These are phyloP conservation scores for Himantopus leucocephalus DNA, from an alignment of 2,113 vertebrate species.

Conservation along the genomic window DNA sequence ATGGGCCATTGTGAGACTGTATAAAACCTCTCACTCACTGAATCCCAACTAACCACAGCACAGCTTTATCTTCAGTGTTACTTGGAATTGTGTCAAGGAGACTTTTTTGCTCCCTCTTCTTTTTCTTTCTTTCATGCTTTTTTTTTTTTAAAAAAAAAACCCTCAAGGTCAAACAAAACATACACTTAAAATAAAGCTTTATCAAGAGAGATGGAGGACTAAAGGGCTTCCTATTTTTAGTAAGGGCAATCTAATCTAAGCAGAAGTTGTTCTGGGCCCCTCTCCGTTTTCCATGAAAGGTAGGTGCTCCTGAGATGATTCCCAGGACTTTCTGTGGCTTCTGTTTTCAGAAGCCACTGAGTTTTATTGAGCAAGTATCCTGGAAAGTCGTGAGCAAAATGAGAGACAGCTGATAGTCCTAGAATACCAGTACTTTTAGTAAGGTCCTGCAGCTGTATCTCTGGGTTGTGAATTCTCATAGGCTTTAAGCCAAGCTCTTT, in stretches of 20 bases:
- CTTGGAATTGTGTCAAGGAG: slow-evolving; percentile 42
- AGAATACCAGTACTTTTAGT: slow-evolving; percentile 7
- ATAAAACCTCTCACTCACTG: not conserved
- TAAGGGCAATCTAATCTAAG: slow-evolving; percentile 57
- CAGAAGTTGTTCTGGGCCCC: slow-evolving; percentile 31
- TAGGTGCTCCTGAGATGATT: not conserved
- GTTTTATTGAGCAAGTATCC: slow-evolving; percentile 17
- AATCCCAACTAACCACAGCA: not conserved
- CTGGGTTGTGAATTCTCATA: slow-evolving; percentile 42
- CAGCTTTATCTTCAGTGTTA: slow-evolving; percentile 26
- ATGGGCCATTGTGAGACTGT: not conserved
- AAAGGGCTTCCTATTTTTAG: slow-evolving; percentile 63
- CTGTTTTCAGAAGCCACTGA: slow-evolving; percentile 44
- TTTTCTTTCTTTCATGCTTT: not conserved
- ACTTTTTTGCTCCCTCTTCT: not conserved
- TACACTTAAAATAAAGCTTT: slow-evolving; percentile 55
- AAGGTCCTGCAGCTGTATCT: slow-evolving; percentile 25
- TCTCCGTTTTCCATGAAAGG: slow-evolving; percentile 42
- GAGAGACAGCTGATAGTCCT: slow-evolving; percentile 37
- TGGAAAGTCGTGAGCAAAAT: slow-evolving; percentile 36
- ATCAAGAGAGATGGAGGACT: slow-evolving; percentile 52
- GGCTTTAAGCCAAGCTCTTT: slow-evolving; percentile 50
- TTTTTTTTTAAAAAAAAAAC: not conserved
- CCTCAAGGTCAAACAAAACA: slow-evolving; percentile 56
- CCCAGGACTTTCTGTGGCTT: slow-evolving; percentile 42